Evolutionary conservation across 2,113 vertebrate genomes (phyloP).

Genomic region (Asarcornis scutulata): DNA sequence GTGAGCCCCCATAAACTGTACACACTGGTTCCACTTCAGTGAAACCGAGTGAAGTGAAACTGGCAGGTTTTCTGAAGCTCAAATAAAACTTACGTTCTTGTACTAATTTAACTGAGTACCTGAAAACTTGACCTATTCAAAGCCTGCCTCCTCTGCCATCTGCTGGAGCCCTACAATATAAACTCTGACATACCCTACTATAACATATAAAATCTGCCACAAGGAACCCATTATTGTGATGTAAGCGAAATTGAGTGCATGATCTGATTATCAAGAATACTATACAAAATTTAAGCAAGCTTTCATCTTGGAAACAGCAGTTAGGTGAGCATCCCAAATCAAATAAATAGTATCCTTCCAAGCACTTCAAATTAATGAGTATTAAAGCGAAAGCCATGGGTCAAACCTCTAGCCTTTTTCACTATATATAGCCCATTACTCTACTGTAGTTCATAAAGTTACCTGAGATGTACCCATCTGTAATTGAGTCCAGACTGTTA

Average conservation of each 20-base stretch:
- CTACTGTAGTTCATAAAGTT: not conserved
- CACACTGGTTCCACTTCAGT: constrained; percentile 2
- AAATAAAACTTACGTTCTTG: constrained; percentile 20
- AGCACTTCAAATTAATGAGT: not conserved
- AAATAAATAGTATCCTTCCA: not conserved
- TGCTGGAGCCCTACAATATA: constrained; percentile 54
- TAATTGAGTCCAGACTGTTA: not conserved
- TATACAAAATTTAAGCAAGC: not conserved
- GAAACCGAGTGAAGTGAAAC: not conserved
- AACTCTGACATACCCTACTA: not conserved
- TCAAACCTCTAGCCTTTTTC: not conserved
- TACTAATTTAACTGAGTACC: constrained; percentile 12
- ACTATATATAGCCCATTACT: not conserved
- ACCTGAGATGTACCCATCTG: not conserved
- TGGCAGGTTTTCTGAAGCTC: not conserved
- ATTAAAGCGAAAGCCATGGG: not conserved
- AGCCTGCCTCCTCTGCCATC: constrained; percentile 63
- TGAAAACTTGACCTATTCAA: constrained; percentile 5
- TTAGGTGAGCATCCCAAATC: not conserved
- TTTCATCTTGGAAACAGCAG: not conserved
- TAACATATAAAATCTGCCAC: not conserved
- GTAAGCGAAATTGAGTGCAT: not conserved
- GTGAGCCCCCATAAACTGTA: not conserved
- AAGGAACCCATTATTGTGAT: not conserved
- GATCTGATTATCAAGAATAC: not conserved